Evolutionary conservation across 92 coral and sea anemone genomes (phyloP).

Genomic region (Bergia puertoricense): DNA sequence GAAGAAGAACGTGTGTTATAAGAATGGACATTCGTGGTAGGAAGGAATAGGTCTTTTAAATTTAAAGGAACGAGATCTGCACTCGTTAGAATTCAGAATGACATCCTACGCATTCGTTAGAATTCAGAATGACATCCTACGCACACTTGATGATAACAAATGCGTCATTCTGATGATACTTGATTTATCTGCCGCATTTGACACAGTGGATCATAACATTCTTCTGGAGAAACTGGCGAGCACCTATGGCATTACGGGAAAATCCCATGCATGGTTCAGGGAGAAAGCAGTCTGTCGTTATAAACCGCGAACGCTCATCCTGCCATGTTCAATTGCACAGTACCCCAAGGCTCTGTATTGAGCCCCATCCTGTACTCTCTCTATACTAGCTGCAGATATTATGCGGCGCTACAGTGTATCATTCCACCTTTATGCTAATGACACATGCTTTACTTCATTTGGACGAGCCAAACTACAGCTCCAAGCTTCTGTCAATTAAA

Average conservation of each 20-base stretch:
- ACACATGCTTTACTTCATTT: too few relatives aligned
- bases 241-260: slow-evolving; percentile 13
- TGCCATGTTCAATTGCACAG: too few relatives aligned
- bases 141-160: slow-evolving; percentile 19
- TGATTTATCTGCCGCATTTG: slow-evolving; percentile 15
- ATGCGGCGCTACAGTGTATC: too few relatives aligned
- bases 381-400: too few relatives aligned
- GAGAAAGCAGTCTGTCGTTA: too few relatives aligned
- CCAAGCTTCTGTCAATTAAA: too few relatives aligned
- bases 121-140: slow-evolving; percentile 21
- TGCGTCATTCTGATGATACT: slow-evolving; percentile 25
- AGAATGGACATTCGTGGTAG: background rate
- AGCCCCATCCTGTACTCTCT: too few relatives aligned
- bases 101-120: slow-evolving; percentile 4
- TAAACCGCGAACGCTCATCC: too few relatives aligned
- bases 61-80: background rate
- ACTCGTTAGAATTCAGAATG: slow-evolving; percentile 19
- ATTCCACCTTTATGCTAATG: too few relatives aligned
- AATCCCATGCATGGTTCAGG: background rate
- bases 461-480: too few relatives aligned
- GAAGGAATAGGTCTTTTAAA: background rate
- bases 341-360: too few relatives aligned
- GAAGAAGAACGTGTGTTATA: too few relatives aligned
- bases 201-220: slow-evolving; percentile 12
- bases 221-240: slow-evolving; percentile 2